Evolutionary conservation across 2,797 vertebrate genomes (phyloP).

Genomic region (Glossophaga mutica): DNA sequence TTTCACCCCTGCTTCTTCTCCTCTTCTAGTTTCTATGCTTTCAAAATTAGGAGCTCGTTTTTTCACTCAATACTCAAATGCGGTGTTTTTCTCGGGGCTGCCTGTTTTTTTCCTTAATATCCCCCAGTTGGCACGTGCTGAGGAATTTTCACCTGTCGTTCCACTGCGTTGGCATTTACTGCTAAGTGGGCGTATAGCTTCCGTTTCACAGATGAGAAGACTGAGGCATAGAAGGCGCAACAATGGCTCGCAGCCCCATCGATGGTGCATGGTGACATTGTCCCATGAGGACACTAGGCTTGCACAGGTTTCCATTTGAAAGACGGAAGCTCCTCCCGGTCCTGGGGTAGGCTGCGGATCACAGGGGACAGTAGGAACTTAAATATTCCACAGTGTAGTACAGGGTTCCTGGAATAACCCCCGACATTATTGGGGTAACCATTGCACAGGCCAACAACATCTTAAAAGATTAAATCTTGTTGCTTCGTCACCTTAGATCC

Average conservation of each 20-base stretch:
- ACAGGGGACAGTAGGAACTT: rapidly evolving
- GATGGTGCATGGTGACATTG: rapidly evolving
- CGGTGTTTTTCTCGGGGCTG: rapidly evolving
- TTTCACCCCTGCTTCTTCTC: too few relatives aligned
- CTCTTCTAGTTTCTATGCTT: background rate
- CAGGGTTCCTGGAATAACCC: background rate
- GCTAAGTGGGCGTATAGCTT: too few relatives aligned
- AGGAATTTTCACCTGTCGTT: too few relatives aligned
- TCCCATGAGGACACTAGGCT: too few relatives aligned
- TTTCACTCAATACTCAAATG: rapidly evolving
- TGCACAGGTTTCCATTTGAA: background rate
- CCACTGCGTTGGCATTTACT: background rate
- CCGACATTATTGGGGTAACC: rapidly evolving
- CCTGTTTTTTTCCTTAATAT: background rate
- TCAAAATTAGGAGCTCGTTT: background rate
- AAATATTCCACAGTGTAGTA: background rate
- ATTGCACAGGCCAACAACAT: rapidly evolving
- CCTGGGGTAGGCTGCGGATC: background rate
- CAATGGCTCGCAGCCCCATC: rapidly evolving
- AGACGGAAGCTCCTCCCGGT: too few relatives aligned
- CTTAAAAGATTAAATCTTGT: too few relatives aligned
- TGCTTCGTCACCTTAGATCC: background rate
- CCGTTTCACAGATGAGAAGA: background rate
- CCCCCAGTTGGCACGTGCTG: too few relatives aligned
- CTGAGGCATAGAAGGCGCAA: background rate